phyloP scores from a whole-genome alignment of 2,888 invertebrate species.

The Netelia melanura region DNA sequence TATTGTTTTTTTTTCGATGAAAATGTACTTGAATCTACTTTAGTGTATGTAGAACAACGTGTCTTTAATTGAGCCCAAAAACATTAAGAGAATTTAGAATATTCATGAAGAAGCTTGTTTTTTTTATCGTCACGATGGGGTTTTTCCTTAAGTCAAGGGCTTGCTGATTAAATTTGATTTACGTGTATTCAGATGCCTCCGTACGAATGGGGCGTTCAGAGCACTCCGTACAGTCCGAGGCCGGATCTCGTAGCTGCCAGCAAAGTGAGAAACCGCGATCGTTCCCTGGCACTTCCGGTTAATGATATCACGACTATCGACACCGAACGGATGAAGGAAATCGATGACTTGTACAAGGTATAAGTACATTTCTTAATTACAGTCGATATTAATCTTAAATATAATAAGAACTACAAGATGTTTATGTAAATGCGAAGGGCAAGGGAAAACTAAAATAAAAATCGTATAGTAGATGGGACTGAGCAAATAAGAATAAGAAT shows the following conservation, averaged over 20 bases:
- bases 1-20: too few species aligned
- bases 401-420: neutral
- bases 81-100: too few species aligned
- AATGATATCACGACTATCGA: constrained; percentile 83
- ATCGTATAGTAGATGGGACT: too few species aligned
- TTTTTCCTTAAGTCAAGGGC: neutral
- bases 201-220: constrained; percentile 83
- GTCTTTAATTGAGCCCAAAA: too few species aligned
- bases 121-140: too few species aligned
- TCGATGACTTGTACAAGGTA: constrained; percentile 85
- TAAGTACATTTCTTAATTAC: constrained; percentile 1
- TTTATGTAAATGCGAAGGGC: neutral
- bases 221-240: constrained; percentile 68
- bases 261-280: constrained; percentile 68
- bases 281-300: constrained; percentile 80
- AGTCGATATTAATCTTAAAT: neutral
- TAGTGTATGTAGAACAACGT: too few species aligned
- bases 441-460: too few species aligned
- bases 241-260: constrained; percentile 52
- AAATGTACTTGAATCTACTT: too few species aligned
- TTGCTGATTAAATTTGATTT: neutral
- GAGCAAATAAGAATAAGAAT: neutral
- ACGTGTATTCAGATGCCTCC: constrained; percentile 81
- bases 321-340: constrained; percentile 81
- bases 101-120: too few species aligned